Evolutionary conservation across 1,140 invertebrate genomes (phyloP).

Genomic region (Drosophila lacteicornis): DNA sequence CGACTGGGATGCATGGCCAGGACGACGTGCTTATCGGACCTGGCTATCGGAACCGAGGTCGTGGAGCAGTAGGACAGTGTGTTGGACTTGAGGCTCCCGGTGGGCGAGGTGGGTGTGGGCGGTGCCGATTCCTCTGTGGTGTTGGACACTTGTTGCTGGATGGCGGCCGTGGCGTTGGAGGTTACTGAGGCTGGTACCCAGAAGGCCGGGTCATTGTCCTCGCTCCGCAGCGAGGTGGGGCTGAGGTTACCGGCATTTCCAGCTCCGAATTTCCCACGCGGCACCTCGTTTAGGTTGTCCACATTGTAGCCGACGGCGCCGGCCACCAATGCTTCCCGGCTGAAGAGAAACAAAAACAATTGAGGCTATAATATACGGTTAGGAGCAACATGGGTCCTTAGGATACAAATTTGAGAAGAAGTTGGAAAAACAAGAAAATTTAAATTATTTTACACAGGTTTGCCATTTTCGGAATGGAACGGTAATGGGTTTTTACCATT

Average conservation of each 20-base stretch:
- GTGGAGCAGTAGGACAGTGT: slow-evolving; percentile 78
- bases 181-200: slow-evolving; percentile 85
- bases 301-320: slow-evolving; percentile 81
- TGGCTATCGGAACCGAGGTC: slow-evolving; percentile 84
- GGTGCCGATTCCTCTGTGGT: slow-evolving; percentile 85
- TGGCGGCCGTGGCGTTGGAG: slow-evolving; percentile 42
- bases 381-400: not conserved
- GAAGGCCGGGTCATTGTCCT: slow-evolving; percentile 82
- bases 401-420: not conserved
- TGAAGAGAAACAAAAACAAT: slow-evolving; percentile 41
- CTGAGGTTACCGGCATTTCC: slow-evolving; percentile 79
- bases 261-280: slow-evolving; percentile 54
- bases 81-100: slow-evolving; percentile 81
- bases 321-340: slow-evolving; percentile 85
- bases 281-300: slow-evolving; percentile 80
- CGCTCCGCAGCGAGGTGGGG: slow-evolving; percentile 77
- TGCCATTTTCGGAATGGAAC: slow-evolving; percentile 1
- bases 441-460: slow-evolving; percentile 12
- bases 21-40: slow-evolving; percentile 86
- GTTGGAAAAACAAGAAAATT: slow-evolving; percentile 1
- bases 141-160: slow-evolving; percentile 72
- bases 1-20: slow-evolving; percentile 85
- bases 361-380: not conserved
- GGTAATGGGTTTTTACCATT: not conserved
- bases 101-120: slow-evolving; percentile 85